Conservation (phyloP, 2,113 vertebrate species). For the Sinocyclocheilus anshuiensis region DNA sequence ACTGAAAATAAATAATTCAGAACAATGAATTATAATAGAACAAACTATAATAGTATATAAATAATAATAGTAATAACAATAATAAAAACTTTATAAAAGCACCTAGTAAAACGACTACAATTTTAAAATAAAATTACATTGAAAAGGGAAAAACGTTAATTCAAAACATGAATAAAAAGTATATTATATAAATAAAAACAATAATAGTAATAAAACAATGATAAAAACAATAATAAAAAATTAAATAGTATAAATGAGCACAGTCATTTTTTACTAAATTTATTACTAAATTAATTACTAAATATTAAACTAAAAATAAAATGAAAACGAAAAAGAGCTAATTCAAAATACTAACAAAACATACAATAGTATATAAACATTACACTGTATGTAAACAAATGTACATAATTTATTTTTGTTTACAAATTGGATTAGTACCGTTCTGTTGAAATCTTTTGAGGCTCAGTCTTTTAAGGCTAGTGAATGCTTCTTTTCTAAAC, state of each 20-base stretch:
- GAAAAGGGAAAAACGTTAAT: neutral
- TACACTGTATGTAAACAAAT: neutral
- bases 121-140: neutral
- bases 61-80: neutral
- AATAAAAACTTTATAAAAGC: neutral
- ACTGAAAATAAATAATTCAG: no score
- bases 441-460: neutral
- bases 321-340: no score
- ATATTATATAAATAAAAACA: neutral
- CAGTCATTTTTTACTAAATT: neutral
- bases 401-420: neutral
- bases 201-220: neutral
- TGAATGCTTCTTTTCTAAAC: neutral
- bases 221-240: neutral
- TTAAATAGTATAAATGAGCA: neutral
- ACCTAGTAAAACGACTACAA: neutral
- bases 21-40: no score
- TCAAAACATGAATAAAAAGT: neutral
- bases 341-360: neutral
- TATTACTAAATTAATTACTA: neutral
- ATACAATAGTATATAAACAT: neutral
- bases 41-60: no score
- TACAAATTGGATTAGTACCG: no score
- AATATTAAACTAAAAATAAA: neutral
- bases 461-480: neutral